Evolutionary conservation across 2,113 vertebrate species (phyloP).

Genomic region (Paramormyrops kingsleyae): DNA sequence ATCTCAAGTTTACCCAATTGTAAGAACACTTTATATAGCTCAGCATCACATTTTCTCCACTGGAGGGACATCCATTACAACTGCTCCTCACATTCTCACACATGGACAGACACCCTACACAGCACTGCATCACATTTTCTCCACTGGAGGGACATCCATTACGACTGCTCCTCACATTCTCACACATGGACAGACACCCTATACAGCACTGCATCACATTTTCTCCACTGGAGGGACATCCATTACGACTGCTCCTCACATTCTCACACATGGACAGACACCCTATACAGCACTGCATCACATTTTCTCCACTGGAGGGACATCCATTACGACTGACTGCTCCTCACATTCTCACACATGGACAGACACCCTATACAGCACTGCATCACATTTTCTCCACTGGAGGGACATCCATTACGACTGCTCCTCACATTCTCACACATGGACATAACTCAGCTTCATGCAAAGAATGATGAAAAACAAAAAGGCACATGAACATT

Average conservation of each 20-base stretch:
- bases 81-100: no score
- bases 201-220: no score
- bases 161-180: no score
- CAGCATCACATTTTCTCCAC: not conserved
- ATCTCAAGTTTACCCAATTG: not conserved
- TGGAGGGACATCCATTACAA: not conserved
- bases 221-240: not conserved
- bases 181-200: no score
- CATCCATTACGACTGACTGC: not conserved
- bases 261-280: not conserved
- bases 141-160: not conserved
- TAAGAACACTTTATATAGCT: not conserved
- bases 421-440: no score
- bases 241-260: no score
- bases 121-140: no score
- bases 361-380: no score
- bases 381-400: not conserved
- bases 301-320: not conserved
- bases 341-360: no score
- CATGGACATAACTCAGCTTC: not conserved
- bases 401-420: no score
- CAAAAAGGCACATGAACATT: not conserved
- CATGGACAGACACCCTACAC: no score
- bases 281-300: not conserved
- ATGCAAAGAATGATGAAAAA: not conserved